Evolutionary conservation across 2,113 vertebrate species (phyloP).

Genomic region (Cololabis saira): DNA sequence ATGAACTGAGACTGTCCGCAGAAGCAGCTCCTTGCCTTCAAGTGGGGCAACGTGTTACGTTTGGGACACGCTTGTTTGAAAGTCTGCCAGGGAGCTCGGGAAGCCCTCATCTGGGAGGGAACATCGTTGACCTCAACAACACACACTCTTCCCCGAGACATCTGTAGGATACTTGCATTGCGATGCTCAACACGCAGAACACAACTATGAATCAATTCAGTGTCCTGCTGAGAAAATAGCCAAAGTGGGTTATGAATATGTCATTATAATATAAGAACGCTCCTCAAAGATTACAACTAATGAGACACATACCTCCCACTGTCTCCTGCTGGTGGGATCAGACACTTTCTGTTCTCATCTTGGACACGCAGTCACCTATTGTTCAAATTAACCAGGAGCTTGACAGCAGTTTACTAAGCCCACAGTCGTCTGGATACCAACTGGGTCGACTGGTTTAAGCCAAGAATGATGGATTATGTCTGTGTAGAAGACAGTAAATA

Average conservation of each 20-base stretch:
- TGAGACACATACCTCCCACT: slow-evolving; percentile 2
- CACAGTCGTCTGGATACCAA: not conserved
- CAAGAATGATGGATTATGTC: slow-evolving; percentile 1
- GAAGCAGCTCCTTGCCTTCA: not conserved
- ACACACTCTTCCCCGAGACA: too few species aligned
- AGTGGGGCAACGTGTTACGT: not conserved
- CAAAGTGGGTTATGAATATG: not conserved
- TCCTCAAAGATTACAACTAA: not conserved
- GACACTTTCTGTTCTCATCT: slow-evolving; percentile 18
- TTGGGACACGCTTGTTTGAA: not conserved
- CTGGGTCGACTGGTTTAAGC: not conserved
- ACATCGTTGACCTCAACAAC: too few species aligned
- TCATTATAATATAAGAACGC: not conserved
- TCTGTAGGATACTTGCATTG: too few species aligned
- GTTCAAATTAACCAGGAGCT: slow-evolving; percentile 10
- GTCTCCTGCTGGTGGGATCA: slow-evolving; percentile 1
- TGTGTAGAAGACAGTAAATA: not conserved
- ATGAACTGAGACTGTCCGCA: slow-evolving; percentile 25
- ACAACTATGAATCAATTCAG: not conserved
- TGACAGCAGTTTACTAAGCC: slow-evolving; percentile 6
- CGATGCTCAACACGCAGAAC: too few species aligned
- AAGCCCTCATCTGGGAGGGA: not conserved
- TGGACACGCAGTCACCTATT: too few species aligned
- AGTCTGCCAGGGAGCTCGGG: not conserved
- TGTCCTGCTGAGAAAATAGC: not conserved